phyloP scores from a whole-genome alignment of 2,797 vertebrate genomes.

The Rhadinocentrus ornatus region DNA sequence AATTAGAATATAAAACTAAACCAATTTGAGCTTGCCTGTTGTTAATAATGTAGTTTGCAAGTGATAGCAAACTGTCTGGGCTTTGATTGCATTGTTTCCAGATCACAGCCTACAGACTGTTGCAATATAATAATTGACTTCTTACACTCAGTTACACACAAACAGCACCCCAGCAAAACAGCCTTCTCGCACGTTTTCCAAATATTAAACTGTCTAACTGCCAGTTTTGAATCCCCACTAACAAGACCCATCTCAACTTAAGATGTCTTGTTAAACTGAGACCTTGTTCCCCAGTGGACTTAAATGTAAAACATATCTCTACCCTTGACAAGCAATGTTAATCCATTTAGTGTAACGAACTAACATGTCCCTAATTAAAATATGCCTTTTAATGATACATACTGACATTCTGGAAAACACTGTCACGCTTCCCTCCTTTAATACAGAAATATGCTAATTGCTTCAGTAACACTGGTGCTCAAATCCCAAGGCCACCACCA shows the following conservation, averaged over 20 bases:
- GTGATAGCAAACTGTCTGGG: constrained; percentile 42
- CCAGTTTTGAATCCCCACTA: constrained; percentile 67
- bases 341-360: constrained; percentile 88
- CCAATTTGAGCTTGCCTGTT: constrained; percentile 28
- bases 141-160: constrained; percentile 59
- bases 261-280: constrained; percentile 82
- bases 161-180: constrained; percentile 42
- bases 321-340: constrained; percentile 85
- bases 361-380: constrained; percentile 89
- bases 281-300: constrained; percentile 82
- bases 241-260: constrained; percentile 75
- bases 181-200: constrained; percentile 53
- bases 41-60: constrained; percentile 37
- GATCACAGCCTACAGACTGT: constrained; percentile 52
- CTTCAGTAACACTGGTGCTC: constrained; percentile 84
- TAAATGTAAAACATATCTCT: constrained; percentile 85
- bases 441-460: constrained; percentile 90
- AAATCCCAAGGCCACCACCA: constrained; percentile 79
- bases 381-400: constrained; percentile 87
- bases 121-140: constrained; percentile 63
- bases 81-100: constrained; percentile 54
- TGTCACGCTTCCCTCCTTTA: constrained; percentile 84
- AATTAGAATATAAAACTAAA: constrained; percentile 28
- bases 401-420: constrained; percentile 84
- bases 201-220: constrained; percentile 72